Conservation (phyloP, 2,797 vertebrate genomes). For the Fundulus diaphanus region DNA sequence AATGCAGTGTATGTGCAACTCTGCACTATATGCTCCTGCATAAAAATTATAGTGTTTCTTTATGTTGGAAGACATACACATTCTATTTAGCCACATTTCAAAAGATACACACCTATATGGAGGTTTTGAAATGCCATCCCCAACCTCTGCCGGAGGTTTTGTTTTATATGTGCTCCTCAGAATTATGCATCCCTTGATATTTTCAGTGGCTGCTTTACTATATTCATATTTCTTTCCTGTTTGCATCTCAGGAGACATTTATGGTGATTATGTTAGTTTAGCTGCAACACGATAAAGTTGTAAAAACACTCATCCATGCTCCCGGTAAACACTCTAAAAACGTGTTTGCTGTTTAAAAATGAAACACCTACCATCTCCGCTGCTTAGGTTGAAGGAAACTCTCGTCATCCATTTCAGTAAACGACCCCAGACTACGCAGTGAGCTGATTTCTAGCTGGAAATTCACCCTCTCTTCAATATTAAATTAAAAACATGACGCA, state of each 20-base stretch:
- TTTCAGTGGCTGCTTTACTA: constrained; percentile 6
- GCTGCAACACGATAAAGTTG: constrained; percentile 20
- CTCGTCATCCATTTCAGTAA: constrained; percentile 5
- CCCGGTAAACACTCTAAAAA: background rate
- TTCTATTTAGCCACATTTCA: constrained; percentile 39
- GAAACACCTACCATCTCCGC: constrained; percentile 11
- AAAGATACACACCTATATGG: constrained; percentile 6
- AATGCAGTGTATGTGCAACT: constrained; percentile 32
- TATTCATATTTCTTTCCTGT: constrained; percentile 14
- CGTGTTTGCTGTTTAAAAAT: constrained; percentile 14
- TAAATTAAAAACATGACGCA: constrained; percentile 46
- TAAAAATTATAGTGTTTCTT: constrained; percentile 28
- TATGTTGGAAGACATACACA: constrained; percentile 8
- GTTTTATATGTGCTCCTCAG: constrained; percentile 15
- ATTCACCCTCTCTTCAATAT: constrained; percentile 29
- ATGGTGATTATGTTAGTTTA: constrained; percentile 17
- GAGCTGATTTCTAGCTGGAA: constrained; percentile 16
- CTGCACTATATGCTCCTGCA: constrained; percentile 23
- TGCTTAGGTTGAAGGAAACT: constrained; percentile 16
- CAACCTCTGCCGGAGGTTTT: constrained; percentile 24
- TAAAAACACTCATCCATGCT: constrained; percentile 13
- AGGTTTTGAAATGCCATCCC: constrained; percentile 12
- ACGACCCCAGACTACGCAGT: background rate
- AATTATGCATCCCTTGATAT: constrained; percentile 21
- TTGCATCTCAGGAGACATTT: constrained; percentile 21